These are phyloP conservation scores for Icerya purchasi DNA, from an alignment of 2,888 invertebrate species.

Conservation along the genomic window DNA sequence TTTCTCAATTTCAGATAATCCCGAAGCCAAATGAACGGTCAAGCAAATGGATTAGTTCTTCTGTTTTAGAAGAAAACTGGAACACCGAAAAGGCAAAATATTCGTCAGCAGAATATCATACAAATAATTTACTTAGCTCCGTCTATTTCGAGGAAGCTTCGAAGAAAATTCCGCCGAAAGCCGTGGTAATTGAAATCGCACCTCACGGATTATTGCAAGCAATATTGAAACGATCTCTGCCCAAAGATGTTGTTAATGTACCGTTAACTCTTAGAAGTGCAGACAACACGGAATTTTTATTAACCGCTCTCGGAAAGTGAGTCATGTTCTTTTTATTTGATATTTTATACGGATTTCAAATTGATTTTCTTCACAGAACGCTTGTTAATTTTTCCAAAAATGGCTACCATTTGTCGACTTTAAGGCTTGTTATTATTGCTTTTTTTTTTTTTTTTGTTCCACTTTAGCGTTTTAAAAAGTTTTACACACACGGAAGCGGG, in stretches of 20 bases:
- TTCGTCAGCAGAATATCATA: conserved; percentile 71
- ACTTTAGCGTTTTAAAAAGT: too few relatives aligned
- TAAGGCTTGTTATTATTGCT: too few relatives aligned
- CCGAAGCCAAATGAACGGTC: conserved; percentile 43
- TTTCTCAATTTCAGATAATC: conserved; percentile 28
- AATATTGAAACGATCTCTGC: conserved; percentile 37
- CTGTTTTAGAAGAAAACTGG: conserved; percentile 51
- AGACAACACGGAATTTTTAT: conserved; percentile 27
- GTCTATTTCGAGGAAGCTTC: conserved; percentile 39
- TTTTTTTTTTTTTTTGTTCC: too few relatives aligned
- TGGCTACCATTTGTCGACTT: too few relatives aligned
- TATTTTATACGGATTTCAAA: too few relatives aligned
- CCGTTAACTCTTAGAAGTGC: conserved; percentile 36
- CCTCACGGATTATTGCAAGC: conserved; percentile 46
- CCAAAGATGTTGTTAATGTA: conserved; percentile 32
- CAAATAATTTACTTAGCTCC: conserved; percentile 53
- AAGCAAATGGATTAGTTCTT: conserved; percentile 64
- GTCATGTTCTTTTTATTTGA: conserved; percentile 9
- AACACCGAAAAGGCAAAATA: conserved; percentile 36
- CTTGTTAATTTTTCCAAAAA: too few relatives aligned
- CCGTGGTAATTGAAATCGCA: conserved; percentile 43
- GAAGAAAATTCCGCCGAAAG: conserved; percentile 36
- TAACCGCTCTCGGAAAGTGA: conserved; percentile 28
- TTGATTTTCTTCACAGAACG: too few relatives aligned
- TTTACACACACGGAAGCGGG: too few relatives aligned